Conservation (phyloP, 2,888 invertebrate genomes). For the Cerceris rybyensis region DNA sequence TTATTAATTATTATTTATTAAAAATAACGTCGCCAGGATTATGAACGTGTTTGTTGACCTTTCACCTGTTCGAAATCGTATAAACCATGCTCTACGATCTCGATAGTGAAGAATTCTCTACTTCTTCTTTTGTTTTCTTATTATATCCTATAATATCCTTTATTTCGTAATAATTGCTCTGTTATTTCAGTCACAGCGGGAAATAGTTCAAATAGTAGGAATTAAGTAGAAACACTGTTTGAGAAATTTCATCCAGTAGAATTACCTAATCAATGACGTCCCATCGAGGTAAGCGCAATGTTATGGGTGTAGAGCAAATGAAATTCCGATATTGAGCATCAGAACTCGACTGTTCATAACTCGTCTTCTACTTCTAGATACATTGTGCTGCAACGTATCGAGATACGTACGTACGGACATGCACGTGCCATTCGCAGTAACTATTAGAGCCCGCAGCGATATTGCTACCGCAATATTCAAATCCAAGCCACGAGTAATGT, state of each 20-base stretch:
- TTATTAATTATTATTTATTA: too few species aligned
- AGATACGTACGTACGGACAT: slow-evolving; percentile 63
- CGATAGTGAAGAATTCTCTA: too few species aligned
- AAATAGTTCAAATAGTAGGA: neutral
- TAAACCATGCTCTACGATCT: neutral
- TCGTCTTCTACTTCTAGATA: slow-evolving; percentile 48
- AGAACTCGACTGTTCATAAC: slow-evolving; percentile 41
- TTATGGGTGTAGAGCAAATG: neutral
- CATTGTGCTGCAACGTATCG: slow-evolving; percentile 35
- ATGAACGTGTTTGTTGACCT: slow-evolving; percentile 24
- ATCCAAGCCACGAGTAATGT: slow-evolving; percentile 78
- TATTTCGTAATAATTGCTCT: neutral
- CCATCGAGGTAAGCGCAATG: neutral
- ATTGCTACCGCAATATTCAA: slow-evolving; percentile 80
- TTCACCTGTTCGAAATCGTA: slow-evolving; percentile 12
- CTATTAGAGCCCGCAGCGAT: slow-evolving; percentile 79
- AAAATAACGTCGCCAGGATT: slow-evolving; percentile 55
- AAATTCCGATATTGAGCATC: slow-evolving; percentile 37
- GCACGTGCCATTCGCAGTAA: slow-evolving; percentile 76
- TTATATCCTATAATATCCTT: neutral
- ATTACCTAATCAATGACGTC: neutral
- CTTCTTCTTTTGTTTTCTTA: neutral
- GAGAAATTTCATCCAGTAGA: neutral
- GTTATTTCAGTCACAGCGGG: neutral
- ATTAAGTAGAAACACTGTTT: too few species aligned